These are phyloP conservation scores for Petrocephalus zakoni DNA, from an alignment of 2,113 vertebrate species.

Conservation along the genomic window DNA sequence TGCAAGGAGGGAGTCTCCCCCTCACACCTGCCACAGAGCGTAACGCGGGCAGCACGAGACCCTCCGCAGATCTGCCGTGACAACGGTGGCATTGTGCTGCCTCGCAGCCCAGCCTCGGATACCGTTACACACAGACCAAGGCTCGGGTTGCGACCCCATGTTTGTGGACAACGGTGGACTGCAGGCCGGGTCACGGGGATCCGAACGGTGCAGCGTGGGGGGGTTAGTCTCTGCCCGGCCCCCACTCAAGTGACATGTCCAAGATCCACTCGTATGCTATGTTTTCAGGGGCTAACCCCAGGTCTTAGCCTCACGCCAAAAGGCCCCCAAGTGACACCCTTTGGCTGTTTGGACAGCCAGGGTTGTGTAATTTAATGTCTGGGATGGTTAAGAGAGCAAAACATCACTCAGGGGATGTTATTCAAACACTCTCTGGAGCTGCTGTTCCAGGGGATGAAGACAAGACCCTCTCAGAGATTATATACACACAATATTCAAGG, in stretches of 20 bases:
- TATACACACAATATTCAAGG: background rate
- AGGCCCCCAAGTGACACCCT: conserved; percentile 14
- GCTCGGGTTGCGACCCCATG: background rate
- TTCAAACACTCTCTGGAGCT: conserved; percentile 21
- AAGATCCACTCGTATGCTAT: conserved; percentile 37
- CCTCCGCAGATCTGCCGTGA: conserved; percentile 38
- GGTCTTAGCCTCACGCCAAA: conserved; percentile 26
- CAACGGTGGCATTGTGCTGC: conserved; percentile 63
- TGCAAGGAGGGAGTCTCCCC: conserved; percentile 51
- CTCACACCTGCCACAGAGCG: conserved; percentile 71
- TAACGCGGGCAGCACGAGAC: conserved; percentile 53
- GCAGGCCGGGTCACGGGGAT: background rate
- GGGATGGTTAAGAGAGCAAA: conserved; percentile 47
- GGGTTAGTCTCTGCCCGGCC: conserved; percentile 42
- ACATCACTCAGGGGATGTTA: conserved; percentile 33
- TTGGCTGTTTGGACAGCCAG: conserved; percentile 18
- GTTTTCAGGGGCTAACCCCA: conserved; percentile 36
- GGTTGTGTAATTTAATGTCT: conserved; percentile 42
- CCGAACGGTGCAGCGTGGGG: background rate
- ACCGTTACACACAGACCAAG: conserved; percentile 59
- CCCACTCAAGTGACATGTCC: conserved; percentile 41
- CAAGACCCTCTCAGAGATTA: background rate
- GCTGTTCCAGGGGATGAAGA: background rate
- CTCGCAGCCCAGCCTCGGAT: conserved; percentile 52
- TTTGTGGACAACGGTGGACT: background rate